Evolutionary conservation across 2,113 vertebrate genomes (phyloP).

Genomic region (Corythornis cristatus): DNA sequence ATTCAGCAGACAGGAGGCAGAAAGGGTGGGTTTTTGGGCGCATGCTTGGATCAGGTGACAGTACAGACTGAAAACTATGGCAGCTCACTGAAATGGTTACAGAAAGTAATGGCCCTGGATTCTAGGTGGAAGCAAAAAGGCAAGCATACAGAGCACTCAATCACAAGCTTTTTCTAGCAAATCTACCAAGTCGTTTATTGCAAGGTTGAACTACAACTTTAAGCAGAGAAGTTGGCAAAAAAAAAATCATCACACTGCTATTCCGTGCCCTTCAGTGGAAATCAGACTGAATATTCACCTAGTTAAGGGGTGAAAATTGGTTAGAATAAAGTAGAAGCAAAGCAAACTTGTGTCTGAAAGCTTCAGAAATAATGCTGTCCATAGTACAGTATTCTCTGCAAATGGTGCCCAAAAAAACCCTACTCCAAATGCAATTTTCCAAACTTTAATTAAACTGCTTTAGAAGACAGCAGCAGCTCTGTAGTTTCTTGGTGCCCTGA

Average conservation of each 20-base stretch:
- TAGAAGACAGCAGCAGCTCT: neutral
- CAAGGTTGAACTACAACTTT: constrained; percentile 39
- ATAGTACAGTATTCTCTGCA: neutral
- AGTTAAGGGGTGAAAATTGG: neutral
- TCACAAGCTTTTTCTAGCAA: constrained; percentile 69
- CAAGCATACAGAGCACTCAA: constrained; percentile 79
- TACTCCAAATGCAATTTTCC: neutral
- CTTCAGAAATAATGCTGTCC: neutral
- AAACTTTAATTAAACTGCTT: neutral
- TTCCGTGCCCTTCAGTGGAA: neutral
- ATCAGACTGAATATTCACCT: neutral
- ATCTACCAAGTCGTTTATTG: constrained; percentile 23
- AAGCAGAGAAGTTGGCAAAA: constrained; percentile 19
- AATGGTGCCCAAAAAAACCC: neutral
- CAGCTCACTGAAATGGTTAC: constrained; percentile 95
- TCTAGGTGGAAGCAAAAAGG: constrained; percentile 81
- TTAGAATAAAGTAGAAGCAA: neutral
- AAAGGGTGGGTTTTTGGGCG: constrained; percentile 80
- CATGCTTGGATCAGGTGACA: constrained; percentile 92
- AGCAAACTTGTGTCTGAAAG: neutral
- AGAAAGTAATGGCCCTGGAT: constrained; percentile 82
- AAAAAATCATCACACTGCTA: neutral
- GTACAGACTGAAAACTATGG: constrained; percentile 91
- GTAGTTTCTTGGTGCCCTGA: neutral
- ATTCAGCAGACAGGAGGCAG: constrained; percentile 81